Conservation (phyloP, 2,888 invertebrate species). For the Nomada ruficornis region DNA sequence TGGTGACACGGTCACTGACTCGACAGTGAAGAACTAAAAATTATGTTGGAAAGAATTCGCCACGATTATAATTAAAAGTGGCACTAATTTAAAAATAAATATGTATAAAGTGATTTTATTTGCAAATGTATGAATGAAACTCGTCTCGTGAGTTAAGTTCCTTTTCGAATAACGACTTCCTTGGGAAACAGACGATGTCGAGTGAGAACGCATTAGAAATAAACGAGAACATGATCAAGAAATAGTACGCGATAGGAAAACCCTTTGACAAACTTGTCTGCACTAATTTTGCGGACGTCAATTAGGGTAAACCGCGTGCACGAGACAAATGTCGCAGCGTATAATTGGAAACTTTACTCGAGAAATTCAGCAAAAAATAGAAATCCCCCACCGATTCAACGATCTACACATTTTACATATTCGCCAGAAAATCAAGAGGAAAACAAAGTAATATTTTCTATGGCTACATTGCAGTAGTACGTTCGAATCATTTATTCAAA, state of each 20-base stretch:
- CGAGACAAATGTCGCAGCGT: neutral
- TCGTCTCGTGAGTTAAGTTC: neutral
- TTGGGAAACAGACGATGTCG: neutral
- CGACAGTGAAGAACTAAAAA: too few species aligned
- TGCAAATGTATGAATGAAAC: neutral
- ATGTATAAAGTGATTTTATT: too few species aligned
- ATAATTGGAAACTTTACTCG: neutral
- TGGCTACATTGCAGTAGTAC: too few species aligned
- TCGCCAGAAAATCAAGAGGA: too few species aligned
- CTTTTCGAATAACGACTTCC: neutral
- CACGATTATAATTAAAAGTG: too few species aligned
- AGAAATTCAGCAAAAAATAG: neutral
- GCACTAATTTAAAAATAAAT: too few species aligned
- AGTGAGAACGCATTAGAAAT: neutral
- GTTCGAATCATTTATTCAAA: too few species aligned
- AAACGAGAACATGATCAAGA: neutral
- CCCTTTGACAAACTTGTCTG: slow-evolving; percentile 5
- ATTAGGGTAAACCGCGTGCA: neutral
- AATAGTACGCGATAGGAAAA: neutral
- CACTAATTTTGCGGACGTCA: slow-evolving; percentile 10
- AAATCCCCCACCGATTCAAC: neutral
- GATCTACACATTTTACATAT: neutral
- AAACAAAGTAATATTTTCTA: neutral
- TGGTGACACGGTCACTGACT: too few species aligned
- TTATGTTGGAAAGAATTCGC: too few species aligned